Percentiles rank a stretch among this genome's conserved stretches.
Conservation (phyloP, 2,113 vertebrate species). For the Jacana jacana region DNA sequence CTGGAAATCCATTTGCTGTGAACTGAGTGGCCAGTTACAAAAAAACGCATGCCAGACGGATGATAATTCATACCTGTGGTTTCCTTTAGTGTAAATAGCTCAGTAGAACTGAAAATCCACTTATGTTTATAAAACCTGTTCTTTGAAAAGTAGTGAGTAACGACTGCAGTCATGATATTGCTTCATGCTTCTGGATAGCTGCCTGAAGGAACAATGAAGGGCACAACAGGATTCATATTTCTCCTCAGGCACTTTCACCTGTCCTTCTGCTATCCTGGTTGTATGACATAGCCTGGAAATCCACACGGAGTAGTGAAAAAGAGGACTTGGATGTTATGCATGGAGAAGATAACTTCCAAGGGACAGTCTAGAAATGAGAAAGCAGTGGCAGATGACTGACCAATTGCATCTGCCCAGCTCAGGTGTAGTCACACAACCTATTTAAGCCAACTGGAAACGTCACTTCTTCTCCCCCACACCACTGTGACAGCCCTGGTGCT, state of each 20-base stretch:
- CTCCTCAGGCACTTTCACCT: not conserved
- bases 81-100: not conserved
- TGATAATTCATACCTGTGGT: not conserved
- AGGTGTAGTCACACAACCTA: not conserved
- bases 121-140: not conserved
- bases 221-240: not conserved
- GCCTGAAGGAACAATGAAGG: not conserved
- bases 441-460: not conserved
- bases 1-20: not conserved
- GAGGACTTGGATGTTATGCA: not conserved
- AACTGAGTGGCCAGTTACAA: not conserved
- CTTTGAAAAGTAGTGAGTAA: not conserved
- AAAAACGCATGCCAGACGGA: accelerated
- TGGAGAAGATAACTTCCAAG: not conserved
- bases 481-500: not conserved
- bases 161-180: not conserved
- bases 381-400: not conserved
- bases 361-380: not conserved
- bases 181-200: not conserved
- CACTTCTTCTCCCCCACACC: not conserved
- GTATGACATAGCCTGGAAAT: not conserved
- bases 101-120: not conserved
- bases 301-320: not conserved
- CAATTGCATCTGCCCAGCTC: not conserved
- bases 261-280: not conserved